Conservation (phyloP, 2,113 vertebrate genomes). For the Hypocryptadius cinnamomeus region DNA sequence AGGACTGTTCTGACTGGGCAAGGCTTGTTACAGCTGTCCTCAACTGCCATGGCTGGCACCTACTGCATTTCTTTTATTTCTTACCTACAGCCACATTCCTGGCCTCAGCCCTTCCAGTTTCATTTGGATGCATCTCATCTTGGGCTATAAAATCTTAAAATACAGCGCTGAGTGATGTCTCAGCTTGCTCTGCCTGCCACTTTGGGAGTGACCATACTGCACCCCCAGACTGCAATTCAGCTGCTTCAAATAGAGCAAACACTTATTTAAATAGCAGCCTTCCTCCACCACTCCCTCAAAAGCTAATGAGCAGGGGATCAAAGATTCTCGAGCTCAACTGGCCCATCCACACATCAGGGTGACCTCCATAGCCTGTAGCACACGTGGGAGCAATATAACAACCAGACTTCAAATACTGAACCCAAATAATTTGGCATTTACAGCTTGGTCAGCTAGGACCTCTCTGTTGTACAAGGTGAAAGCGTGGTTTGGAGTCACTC, state of each 20-base stretch:
- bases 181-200: not conserved
- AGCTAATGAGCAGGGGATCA: not conserved
- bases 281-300: slow-evolving; percentile 26
- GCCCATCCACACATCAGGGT: not conserved
- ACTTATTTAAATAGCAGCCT: not conserved
- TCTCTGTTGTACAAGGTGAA: not conserved
- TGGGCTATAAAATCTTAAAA: not conserved
- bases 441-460: not conserved
- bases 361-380: not conserved
- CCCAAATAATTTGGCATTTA: not conserved
- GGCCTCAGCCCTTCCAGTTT: not conserved
- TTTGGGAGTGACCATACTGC: slow-evolving; percentile 17
- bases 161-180: not conserved
- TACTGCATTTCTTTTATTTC: not conserved
- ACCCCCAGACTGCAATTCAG: not conserved
- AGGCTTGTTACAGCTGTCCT: not conserved
- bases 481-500: not conserved
- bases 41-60: not conserved
- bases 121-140: not conserved
- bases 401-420: not conserved
- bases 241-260: not conserved
- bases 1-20: not conserved
- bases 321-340: not conserved
- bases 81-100: not conserved
- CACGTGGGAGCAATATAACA: not conserved